Conservation (phyloP, 2,888 invertebrate species). For the Cryptosula pallasiana region DNA sequence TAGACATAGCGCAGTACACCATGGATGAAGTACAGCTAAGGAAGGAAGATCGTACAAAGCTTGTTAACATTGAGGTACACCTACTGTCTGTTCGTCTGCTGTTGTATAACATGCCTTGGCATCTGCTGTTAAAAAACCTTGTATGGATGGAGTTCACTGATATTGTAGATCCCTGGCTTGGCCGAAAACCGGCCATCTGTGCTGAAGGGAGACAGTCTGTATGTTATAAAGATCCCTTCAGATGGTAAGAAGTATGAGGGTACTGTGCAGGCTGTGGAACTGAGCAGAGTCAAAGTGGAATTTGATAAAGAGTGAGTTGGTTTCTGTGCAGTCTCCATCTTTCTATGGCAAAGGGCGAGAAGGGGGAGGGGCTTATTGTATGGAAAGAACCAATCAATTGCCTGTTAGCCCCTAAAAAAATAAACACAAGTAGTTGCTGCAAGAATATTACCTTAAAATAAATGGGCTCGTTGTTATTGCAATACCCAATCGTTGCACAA, state of each 20-base stretch:
- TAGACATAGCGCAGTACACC: conserved; percentile 42
- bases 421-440: no score
- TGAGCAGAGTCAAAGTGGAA: neutral
- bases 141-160: neutral
- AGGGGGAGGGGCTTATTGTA: no score
- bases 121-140: no score
- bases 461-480: no score
- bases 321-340: no score
- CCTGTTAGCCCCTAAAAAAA: no score
- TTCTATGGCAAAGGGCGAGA: no score
- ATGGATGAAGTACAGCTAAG: conserved; percentile 36
- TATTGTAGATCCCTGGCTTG: conserved; percentile 38
- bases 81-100: no score
- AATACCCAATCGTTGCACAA: no score
- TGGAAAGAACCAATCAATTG: no score
- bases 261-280: neutral
- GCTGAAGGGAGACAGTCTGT: conserved; percentile 38
- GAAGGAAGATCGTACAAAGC: neutral
- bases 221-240: conserved; percentile 28
- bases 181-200: conserved; percentile 45
- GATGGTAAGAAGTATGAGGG: conserved; percentile 12
- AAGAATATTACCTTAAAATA: no score
- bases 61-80: neutral
- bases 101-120: no score
- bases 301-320: neutral